Evolutionary conservation across 2,888 invertebrate genomes (phyloP), one percentile per base, ranked within the genome.

Genomic region (Stenodera caucasica): DNA sequence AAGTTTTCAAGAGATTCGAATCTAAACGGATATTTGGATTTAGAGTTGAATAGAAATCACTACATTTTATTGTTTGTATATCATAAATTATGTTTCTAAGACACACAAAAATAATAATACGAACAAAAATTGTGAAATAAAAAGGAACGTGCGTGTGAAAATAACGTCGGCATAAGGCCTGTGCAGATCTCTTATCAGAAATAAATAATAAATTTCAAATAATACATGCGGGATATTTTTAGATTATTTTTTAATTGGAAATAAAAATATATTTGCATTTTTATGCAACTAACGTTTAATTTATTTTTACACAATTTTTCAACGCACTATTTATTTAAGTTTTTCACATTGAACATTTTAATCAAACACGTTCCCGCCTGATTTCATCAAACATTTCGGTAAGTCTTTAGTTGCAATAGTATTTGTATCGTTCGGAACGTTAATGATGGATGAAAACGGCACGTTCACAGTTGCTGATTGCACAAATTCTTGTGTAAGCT

Each of bases 301-400:
- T 26, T 26, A 26, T 26, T 4, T 26, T 26, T 26, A 4, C 26
- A 26, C 26, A 26, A 26, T 26, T 2, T n/a, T n/a, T 4, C 2
- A 50, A 54, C 9, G 21, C 40, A 40, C 21, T 18, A 18, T 14
- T 14, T 37, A n/a, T 37, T 14, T 37, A 5, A 35, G 1, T 21
- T 40, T 40, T 11, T 9, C 40, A 40, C 40, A 21, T 60, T 53
- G 50, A 55, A 30, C 18, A 30, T 45, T 52, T 71, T 68, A 75
- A 67, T 75, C 74, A 65, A 75, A 75, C 57, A 73, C 72, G 50
- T 66, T 69, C 53, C 73, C 72, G 61, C 72, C 74, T 61, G 70
- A 69, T 58, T 69, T 66, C 61, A 69, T 69, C 63, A 75, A 66
- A 71, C 75, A 75, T 66, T 72, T 75, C 18, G 75, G 75, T 53